Conservation (phyloP, 2,113 vertebrate species). For the Leptocoma aspasia region DNA sequence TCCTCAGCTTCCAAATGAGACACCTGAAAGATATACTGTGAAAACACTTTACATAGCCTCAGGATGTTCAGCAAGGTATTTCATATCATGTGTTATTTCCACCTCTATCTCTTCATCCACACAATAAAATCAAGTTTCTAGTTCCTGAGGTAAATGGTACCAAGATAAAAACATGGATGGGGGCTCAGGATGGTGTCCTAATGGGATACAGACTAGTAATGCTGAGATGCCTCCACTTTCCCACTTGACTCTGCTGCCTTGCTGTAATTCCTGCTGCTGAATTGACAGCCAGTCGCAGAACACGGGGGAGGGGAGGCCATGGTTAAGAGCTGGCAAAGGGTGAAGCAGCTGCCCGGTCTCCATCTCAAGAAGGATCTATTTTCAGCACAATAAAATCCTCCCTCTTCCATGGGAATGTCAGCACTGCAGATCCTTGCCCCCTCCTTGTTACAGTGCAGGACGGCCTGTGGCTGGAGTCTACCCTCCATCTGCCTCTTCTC, state of each 20-base stretch:
- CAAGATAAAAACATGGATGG: neutral
- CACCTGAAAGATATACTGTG: neutral
- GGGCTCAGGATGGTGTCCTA: neutral
- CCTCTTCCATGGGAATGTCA: neutral
- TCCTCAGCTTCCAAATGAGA: neutral
- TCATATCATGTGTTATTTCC: neutral
- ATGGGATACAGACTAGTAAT: neutral
- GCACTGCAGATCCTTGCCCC: neutral
- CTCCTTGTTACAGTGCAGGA: neutral
- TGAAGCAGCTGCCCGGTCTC: neutral
- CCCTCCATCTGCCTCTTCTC: neutral
- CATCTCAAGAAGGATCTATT: slow-evolving; percentile 6
- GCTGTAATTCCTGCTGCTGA: neutral
- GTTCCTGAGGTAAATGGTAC: neutral
- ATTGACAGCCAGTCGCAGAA: neutral
- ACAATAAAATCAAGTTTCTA: neutral
- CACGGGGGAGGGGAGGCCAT: neutral
- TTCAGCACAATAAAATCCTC: neutral
- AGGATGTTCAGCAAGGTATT: neutral
- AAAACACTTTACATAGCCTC: neutral
- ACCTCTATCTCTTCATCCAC: neutral
- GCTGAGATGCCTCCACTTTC: neutral
- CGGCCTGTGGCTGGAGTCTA: neutral
- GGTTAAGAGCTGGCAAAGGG: neutral
- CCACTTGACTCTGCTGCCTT: neutral